Evolutionary conservation across 2,113 vertebrate species (phyloP).

Genomic region (Ammodytes dubius): DNA sequence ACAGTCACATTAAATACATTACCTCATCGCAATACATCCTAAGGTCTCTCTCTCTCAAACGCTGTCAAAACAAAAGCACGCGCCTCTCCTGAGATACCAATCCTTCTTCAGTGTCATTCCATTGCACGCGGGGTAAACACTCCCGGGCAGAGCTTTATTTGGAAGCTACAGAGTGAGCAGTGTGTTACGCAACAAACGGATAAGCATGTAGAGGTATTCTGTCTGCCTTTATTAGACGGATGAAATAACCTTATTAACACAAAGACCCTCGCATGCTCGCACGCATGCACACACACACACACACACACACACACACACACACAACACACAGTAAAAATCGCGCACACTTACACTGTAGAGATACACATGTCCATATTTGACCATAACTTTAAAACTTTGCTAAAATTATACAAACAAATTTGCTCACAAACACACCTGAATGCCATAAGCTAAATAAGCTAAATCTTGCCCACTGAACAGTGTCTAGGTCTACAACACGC

Average conservation of each 20-base stretch:
- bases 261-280: too few species aligned
- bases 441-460: background rate
- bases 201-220: constrained; percentile 43
- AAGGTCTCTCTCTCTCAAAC: too few species aligned
- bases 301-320: constrained; percentile 23
- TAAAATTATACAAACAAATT: background rate
- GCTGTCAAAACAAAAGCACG: too few species aligned
- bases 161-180: constrained; percentile 23
- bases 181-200: constrained; percentile 60
- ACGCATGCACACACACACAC: constrained; percentile 9
- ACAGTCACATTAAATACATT: too few species aligned
- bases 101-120: constrained; percentile 8
- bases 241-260: constrained; percentile 55
- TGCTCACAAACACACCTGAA: constrained; percentile 1
- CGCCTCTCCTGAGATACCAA: background rate
- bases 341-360: background rate
- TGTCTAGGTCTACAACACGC: constrained; percentile 3
- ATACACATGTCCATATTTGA: constrained; percentile 24
- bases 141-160: constrained; percentile 45
- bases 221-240: constrained; percentile 56
- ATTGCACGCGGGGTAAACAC: constrained; percentile 26
- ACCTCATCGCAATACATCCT: too few species aligned
- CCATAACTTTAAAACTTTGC: background rate
- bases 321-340: constrained; percentile 26
- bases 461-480: background rate